These are phyloP conservation scores for Dasyurus viverrinus DNA, from an alignment of 2,113 vertebrate genomes.

Conservation along the genomic window DNA sequence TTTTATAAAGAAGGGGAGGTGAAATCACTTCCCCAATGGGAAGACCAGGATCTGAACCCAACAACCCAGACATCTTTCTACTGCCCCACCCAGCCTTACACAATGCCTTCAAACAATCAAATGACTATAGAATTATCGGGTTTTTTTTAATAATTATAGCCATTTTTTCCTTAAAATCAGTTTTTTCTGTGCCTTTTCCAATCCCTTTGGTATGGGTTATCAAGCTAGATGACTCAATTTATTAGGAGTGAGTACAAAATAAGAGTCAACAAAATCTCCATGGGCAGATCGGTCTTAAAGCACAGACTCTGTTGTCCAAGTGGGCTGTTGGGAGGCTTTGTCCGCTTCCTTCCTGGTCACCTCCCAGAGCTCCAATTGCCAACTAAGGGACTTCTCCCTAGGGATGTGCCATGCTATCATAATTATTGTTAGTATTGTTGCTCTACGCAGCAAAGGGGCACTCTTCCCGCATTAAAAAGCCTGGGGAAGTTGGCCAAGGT, in stretches of 20 bases:
- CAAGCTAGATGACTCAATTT: not conserved
- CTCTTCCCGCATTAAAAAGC: not conserved
- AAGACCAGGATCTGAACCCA: not conserved
- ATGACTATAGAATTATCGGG: not conserved
- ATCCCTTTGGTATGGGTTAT: accelerated
- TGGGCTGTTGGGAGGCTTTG: not conserved
- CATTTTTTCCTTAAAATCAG: not conserved
- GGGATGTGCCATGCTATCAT: accelerated
- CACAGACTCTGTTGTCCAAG: not conserved
- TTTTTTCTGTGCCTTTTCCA: not conserved
- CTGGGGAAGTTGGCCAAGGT: not conserved
- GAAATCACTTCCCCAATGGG: not conserved
- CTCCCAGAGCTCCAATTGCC: not conserved
- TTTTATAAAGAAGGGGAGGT: not conserved
- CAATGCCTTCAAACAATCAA: not conserved
- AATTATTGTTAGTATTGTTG: not conserved
- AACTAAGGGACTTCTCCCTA: not conserved
- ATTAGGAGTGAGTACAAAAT: not conserved
- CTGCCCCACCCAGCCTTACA: not conserved
- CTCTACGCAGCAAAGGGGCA: not conserved
- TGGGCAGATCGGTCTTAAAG: not conserved
- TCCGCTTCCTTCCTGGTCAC: not conserved
- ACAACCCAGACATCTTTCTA: not conserved
- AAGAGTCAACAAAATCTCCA: not conserved
- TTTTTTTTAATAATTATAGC: not conserved